Conservation (phyloP, 2,113 vertebrate species). For the Ascaphus truei region DNA sequence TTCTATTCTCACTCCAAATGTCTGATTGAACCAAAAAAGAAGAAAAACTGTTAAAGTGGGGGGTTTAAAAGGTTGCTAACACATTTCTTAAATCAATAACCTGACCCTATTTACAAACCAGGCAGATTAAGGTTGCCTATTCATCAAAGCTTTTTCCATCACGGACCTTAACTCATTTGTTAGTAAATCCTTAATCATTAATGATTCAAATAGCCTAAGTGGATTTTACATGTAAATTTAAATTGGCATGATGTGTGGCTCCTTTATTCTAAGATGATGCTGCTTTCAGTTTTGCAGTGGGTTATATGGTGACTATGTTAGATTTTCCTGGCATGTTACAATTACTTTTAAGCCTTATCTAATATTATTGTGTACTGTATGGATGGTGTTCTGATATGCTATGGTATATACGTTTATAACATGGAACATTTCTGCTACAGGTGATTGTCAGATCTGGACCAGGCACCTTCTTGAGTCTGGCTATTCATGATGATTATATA, state of each 20-base stretch:
- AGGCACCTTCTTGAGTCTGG: slow-evolving; percentile 90
- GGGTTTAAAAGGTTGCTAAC: slow-evolving; percentile 11
- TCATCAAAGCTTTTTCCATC: slow-evolving; percentile 2
- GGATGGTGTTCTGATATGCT: background rate
- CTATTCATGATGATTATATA: slow-evolving; percentile 90
- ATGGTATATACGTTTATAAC: background rate
- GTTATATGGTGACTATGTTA: no score
- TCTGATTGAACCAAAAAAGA: no score
- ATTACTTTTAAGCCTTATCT: no score
- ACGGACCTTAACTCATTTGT: slow-evolving; percentile 15
- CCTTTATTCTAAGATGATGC: background rate
- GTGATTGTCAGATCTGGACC: slow-evolving; percentile 90
- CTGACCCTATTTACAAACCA: slow-evolving; percentile 19
- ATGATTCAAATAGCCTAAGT: background rate
- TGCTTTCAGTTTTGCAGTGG: background rate
- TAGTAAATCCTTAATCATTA: slow-evolving; percentile 21
- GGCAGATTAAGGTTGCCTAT: slow-evolving; percentile 5
- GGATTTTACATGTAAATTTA: slow-evolving; percentile 5
- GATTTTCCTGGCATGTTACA: no score
- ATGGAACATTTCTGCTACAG: slow-evolving; percentile 48
- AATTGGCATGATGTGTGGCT: background rate
- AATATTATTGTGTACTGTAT: no score
- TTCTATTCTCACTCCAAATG: no score
- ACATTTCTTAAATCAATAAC: slow-evolving; percentile 21
- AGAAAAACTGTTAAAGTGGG: background rate